Evolutionary conservation across 2,113 vertebrate species (phyloP), one percentile per base, ranked within the genome.

Genomic region (Octodon degus): DNA sequence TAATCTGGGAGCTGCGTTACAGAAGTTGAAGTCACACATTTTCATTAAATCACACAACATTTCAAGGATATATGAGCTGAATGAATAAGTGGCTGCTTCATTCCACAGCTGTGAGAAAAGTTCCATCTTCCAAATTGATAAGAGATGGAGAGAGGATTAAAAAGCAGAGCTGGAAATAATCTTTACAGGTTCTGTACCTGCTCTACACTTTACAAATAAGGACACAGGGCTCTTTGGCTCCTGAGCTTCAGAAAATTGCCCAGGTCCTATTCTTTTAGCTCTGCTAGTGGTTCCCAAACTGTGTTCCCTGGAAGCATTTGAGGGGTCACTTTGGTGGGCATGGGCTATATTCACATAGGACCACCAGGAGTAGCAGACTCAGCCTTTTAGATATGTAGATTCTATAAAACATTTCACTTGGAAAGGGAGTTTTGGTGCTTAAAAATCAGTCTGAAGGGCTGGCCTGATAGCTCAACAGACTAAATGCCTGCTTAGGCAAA

Each of bases 41-140:
- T 96, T 97, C 89, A 97, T 83, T 77, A 97, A 98, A 96, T 93
- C 81, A 72, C 90, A 32, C 95, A 98, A 76, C 40, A 96, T 85
- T 80, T 97, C 80, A 97, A 92, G 90, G 77, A 5, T 30, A 20
- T n/a, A 79, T 79, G 65, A 87, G 50, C 34, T 94, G 81, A 85
- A 93, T 94, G 81, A 85, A 93, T 94, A 81, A 97, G 81, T n/a
- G 58, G 93, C 86, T 79, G 86, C 30, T 91, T 91, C 86, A 43
- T 27, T 74, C 90, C 82, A 32, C 55, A 67, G 47, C 50, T 60
- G 19, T 5, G 12, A 55, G 72, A 50, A 89, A 83, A 84, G 91
- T 34, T 14, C 27, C 79, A 87, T 30, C 27, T 84, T 93, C 55
- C 55, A 80, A 76, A 87, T 40, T 68, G 65, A 84, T 37, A 16